Percentiles rank a stretch among this genome's conserved stretches.
These are phyloP conservation scores for Caenorhabditis elegans DNA, from an alignment of 1,140 invertebrate genomes.

Conservation along the genomic window WBcel235 BX284606.5:4137501-4138000, in stretches of 20 bases:
- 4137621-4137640: not conserved
- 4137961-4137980: conserved; percentile 28
- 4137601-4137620: not conserved
- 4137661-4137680: not conserved
- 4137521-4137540: conserved; percentile 40
- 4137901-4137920: not conserved
- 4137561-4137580: conserved; percentile 15
- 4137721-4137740: too few species aligned
- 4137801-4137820: too few species aligned
- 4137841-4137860: not conserved
- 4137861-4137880: conserved; percentile 21
- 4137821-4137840: too few species aligned
- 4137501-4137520: conserved; percentile 34
- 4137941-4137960: conserved; percentile 3
- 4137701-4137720: not conserved
- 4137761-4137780: too few species aligned
- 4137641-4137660: conserved; percentile 10
- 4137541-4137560: conserved; percentile 24
- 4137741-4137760: too few species aligned
- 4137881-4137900: conserved; percentile 13
- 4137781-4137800: too few species aligned
- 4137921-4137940: not conserved
- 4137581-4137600: conserved; percentile 29
- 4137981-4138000: not conserved
- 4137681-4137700: conserved; percentile 21